A percentile compares a stretch with the other conserved stretches of the same genome.
Evolutionary conservation across 2,888 invertebrate genomes (phyloP).

Genomic region (Leistus spinibarbis): DNA sequence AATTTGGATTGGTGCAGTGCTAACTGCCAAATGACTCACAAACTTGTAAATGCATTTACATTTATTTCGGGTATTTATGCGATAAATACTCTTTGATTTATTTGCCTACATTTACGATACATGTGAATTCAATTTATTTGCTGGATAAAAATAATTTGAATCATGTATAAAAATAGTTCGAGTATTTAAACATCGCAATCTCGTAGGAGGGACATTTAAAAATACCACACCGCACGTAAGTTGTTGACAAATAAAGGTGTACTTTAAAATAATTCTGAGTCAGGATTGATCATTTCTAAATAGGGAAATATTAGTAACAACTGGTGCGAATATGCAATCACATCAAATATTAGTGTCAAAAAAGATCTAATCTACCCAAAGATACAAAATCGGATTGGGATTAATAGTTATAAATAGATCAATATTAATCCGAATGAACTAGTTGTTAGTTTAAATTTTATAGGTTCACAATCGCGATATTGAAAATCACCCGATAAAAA

Average conservation of each 20-base stretch:
- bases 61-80: not conserved
- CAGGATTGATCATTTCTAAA: not conserved
- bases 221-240: not conserved
- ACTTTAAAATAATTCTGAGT: not conserved
- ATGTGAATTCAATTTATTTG: not conserved
- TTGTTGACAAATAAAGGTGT: not conserved
- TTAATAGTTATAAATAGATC: too few species aligned
- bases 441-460: too few species aligned
- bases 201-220: not conserved
- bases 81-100: too few species aligned
- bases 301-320: not conserved
- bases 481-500: too few species aligned
- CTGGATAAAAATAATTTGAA: not conserved
- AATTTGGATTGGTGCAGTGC: not conserved
- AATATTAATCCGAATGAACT: too few species aligned
- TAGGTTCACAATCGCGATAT: too few species aligned
- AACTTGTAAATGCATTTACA: not conserved
- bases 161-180: not conserved
- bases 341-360: too few species aligned
- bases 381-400: too few species aligned
- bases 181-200: not conserved
- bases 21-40: not conserved
- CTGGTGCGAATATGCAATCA: too few species aligned
- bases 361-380: too few species aligned
- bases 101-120: not conserved